Evolutionary conservation across 2,113 vertebrate species (phyloP).

Genomic region (Tauraco erythrolophus): DNA sequence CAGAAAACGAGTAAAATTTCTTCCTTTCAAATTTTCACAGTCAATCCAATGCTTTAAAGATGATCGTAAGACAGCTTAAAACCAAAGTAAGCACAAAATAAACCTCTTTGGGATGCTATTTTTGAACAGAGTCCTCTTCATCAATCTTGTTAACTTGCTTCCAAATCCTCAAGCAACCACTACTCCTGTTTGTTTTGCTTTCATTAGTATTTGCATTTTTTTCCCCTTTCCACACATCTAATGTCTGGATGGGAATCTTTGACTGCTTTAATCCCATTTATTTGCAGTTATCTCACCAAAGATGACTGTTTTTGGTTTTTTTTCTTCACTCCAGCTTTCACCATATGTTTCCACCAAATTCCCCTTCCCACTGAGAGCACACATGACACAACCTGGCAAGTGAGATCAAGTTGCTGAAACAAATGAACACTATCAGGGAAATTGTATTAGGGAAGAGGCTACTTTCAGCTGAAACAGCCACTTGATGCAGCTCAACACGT

Average conservation of each 20-base stretch:
- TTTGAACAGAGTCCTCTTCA: neutral
- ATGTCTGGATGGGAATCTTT: neutral
- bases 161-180: neutral
- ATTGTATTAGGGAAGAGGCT: neutral
- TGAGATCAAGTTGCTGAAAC: neutral
- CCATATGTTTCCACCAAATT: neutral
- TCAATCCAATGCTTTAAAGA: neutral
- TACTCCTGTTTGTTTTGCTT: neutral
- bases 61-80: neutral
- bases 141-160: neutral
- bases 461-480: neutral
- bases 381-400: neutral
- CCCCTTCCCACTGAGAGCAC: neutral
- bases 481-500: neutral
- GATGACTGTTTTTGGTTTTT: neutral
- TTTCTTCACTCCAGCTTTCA: neutral
- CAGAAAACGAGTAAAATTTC: neutral
- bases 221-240: rapidly evolving
- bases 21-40: neutral
- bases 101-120: neutral
- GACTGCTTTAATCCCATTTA: neutral
- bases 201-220: neutral
- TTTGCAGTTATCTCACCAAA: neutral
- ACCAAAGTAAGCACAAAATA: neutral
- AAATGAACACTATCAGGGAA: neutral